Percentiles rank a stretch among this genome's conserved stretches.
These are phyloP conservation scores for Sycophila texana DNA, from an alignment of 2,888 invertebrate species.

Conservation along the genomic window DNA sequence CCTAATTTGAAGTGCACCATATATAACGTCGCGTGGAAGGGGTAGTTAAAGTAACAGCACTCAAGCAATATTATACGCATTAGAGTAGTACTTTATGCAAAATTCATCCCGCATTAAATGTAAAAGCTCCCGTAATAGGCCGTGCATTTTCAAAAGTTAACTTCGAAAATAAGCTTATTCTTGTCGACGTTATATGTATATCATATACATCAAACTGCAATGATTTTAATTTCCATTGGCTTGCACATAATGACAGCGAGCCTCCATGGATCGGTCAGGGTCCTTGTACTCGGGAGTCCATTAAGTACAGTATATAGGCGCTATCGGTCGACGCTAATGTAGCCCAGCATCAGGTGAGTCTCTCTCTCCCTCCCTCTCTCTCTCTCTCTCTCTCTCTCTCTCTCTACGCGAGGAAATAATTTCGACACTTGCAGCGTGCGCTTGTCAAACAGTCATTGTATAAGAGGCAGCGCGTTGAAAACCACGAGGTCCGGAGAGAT, in stretches of 20 bases:
- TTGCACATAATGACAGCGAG: background rate
- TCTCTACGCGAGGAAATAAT: background rate
- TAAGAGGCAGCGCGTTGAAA: background rate
- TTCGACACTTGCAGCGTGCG: background rate
- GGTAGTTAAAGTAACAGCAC: no score
- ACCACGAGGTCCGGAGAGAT: background rate
- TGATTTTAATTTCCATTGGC: no score
- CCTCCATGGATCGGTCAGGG: background rate
- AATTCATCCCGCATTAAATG: no score
- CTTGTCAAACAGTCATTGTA: background rate
- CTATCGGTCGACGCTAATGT: conserved; percentile 16
- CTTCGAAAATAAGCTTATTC: background rate
- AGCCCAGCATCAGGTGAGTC: background rate
- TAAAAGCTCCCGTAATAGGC: background rate
- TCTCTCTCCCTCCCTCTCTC: background rate
- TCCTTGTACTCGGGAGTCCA: background rate
- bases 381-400: no score
- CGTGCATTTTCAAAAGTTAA: conserved; percentile 2
- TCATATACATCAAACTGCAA: background rate
- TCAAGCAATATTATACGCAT: no score
- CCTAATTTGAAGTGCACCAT: no score
- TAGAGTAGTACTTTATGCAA: no score
- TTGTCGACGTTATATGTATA: background rate
- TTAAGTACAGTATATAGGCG: conserved; percentile 1
- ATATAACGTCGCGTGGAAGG: no score